Evolutionary conservation across 2,113 vertebrate species (phyloP), one percentile per base, ranked within the genome.

Genomic region (Jacana jacana): DNA sequence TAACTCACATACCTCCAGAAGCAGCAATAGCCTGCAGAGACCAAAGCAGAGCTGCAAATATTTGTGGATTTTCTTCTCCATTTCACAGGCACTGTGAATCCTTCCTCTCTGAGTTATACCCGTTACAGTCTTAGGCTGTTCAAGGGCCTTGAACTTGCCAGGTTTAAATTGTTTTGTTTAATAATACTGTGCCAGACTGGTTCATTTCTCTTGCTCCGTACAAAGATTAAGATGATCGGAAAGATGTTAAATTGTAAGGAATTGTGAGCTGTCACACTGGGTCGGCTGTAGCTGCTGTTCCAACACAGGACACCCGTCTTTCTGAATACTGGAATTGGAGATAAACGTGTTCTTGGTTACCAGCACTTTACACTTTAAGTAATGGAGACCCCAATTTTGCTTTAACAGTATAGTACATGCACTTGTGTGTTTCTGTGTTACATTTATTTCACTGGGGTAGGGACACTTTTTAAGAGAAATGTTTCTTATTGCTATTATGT

Each of bases 111-210:
- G 37, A 84, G 17, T 49, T 64, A 31, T 15, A 7, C 49, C 7
- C 3, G 4, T 58, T 88, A 7, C 37, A 63, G 35, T 54, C 39
- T 64, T 23, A 27, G 31, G 25, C 19, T 84, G 18, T 79, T 72
- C 1, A 25, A 96, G 58, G 65, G 55, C 44, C 35, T 94, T 61
- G 35, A 51, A 68, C 7, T 22, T 80, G 19, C 17, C 61, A 70
- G 14, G 7, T 91, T 86, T 82, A 76, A 92, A 40, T 60, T 75
- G 72, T 73, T 73, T 96, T 77, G 66, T 91, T 95, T 91, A 40
- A 57, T 65, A 85, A 95, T 57, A 20, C 9, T 37, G 10, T 60
- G 54, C 12, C 48, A 25, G 16, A 22, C 4, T 7, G 22, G 7
- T 57, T 90, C 60, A 44, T 88, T 96, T 94, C 81, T 93, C 65